Conservation (phyloP, 2,113 vertebrate species). For the Eclectus roratus region DNA sequence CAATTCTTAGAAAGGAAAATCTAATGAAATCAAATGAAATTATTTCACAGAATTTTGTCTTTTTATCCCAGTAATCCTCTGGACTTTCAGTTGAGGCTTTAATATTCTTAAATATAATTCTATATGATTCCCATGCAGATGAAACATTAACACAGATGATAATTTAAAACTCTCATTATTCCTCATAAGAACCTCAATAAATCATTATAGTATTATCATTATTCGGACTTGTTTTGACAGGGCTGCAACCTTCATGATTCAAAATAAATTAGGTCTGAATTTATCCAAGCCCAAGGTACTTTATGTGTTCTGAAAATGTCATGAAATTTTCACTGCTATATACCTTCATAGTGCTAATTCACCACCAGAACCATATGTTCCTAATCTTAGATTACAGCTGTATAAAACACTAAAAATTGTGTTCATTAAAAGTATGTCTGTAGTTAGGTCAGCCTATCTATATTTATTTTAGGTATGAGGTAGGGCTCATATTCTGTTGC, state of each 20-base stretch:
- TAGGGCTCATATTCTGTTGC: background rate
- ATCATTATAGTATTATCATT: conserved; percentile 53
- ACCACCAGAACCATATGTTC: conserved; percentile 42
- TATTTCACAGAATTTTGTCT: background rate
- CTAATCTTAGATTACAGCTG: conserved; percentile 52
- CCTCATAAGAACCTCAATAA: conserved; percentile 50
- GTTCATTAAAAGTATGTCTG: conserved; percentile 39
- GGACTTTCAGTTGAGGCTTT: background rate
- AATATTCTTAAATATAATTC: conserved; percentile 3
- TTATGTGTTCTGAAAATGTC: conserved; percentile 53
- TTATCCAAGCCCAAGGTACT: conserved; percentile 35
- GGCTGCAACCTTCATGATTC: conserved; percentile 53
- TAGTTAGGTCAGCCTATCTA: conserved; percentile 33
- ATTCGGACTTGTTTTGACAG: conserved; percentile 51
- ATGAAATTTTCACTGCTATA: conserved; percentile 53
- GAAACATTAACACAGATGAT: conserved; percentile 21
- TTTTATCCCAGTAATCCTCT: background rate
- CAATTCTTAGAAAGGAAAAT: background rate
- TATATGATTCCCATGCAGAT: background rate
- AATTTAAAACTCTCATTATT: conserved; percentile 58
- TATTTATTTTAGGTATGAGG: conserved; percentile 41
- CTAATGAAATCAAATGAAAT: background rate
- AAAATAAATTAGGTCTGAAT: conserved; percentile 48
- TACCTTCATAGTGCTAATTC: conserved; percentile 56
- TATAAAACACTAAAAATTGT: conserved; percentile 29